Conservation (phyloP, 2,797 vertebrate genomes). For the Steatocranus sp. region DNA sequence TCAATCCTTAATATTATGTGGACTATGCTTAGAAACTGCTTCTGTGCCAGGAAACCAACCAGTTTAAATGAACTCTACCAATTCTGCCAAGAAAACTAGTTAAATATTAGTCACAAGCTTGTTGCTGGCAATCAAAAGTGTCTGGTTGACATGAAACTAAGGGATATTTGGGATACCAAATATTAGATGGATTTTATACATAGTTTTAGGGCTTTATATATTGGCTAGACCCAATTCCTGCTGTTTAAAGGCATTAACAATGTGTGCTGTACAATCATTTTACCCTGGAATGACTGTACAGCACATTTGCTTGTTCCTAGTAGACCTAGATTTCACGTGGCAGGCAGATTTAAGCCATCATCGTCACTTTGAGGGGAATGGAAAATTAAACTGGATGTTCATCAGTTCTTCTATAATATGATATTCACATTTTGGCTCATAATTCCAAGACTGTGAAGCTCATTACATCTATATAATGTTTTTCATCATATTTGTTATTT, state of each 20-base stretch:
- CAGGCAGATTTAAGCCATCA: not conserved
- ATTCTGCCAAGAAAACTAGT: not conserved
- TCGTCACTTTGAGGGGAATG: not conserved
- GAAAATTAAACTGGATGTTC: not conserved
- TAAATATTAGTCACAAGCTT: not conserved
- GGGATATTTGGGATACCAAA: not conserved
- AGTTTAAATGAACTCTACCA: not conserved
- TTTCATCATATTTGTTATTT: not conserved
- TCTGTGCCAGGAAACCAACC: not conserved
- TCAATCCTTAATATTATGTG: not conserved
- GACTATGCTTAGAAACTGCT: not conserved
- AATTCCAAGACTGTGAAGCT: not conserved
- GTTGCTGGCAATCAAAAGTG: not conserved
- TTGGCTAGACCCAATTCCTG: not conserved
- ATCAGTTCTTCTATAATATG: not conserved
- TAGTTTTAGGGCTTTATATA: not conserved
- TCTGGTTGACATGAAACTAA: not conserved
- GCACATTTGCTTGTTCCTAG: not conserved
- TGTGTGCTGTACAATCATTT: not conserved
- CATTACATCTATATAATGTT: not conserved
- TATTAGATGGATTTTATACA: not conserved
- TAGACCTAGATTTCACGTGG: not conserved
- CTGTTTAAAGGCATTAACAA: not conserved
- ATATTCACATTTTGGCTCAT: not conserved
- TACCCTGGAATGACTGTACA: not conserved